phyloP scores from a whole-genome alignment of 2,888 invertebrate species.

The Coenonympha glycerion region DNA sequence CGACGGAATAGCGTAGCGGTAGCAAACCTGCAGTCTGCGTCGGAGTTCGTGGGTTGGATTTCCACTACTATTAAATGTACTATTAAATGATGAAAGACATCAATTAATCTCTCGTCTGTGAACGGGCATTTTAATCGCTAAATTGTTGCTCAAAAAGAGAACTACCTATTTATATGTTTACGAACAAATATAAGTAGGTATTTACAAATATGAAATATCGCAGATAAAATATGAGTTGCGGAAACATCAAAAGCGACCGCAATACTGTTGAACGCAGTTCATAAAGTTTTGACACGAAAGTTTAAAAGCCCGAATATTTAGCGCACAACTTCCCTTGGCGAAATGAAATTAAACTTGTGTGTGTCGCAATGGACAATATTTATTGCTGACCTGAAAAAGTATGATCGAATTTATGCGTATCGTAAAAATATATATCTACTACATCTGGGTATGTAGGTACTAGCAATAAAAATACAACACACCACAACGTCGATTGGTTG shows the following conservation, averaged over 20 bases:
- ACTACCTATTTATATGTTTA: neutral
- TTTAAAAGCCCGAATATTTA: conserved; percentile 40
- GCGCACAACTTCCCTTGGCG: conserved; percentile 30
- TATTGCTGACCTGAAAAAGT: conserved; percentile 40
- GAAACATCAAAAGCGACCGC: conserved; percentile 28
- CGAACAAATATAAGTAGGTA: conserved; percentile 8
- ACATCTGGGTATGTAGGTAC: no score
- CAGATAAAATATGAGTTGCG: conserved; percentile 21
- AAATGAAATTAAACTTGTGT: conserved; percentile 42
- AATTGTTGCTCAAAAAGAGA: conserved; percentile 8
- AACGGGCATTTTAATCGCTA: no score
- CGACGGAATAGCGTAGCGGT: no score
- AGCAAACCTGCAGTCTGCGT: no score
- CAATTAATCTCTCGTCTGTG: no score
- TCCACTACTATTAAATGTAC: no score
- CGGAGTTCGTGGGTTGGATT: no score
- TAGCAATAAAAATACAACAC: no score
- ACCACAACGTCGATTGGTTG: neutral
- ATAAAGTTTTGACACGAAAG: conserved; percentile 37
- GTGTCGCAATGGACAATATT: conserved; percentile 30
- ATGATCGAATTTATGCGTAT: conserved; percentile 32
- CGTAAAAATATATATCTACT: conserved; percentile 38
- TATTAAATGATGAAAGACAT: no score
- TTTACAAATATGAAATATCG: no score
- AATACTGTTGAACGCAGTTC: conserved; percentile 34